Conservation (phyloP, 1,140 invertebrate species). For the Campoletis sonorensis region DNA sequence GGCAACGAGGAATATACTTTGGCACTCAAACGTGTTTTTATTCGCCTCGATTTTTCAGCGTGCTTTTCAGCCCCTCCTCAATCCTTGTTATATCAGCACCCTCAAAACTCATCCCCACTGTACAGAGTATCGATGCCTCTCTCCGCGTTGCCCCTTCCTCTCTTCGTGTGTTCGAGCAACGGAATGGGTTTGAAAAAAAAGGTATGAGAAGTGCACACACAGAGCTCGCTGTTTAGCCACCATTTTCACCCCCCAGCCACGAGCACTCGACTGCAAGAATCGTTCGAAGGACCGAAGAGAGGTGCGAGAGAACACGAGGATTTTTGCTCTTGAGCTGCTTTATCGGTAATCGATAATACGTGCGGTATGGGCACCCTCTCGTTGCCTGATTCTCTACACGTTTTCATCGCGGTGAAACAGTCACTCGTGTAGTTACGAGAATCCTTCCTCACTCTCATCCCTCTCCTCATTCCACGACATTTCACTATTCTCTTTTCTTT, state of each 20-base stretch:
- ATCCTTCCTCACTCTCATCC: background rate
- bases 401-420: slow-evolving; percentile 26
- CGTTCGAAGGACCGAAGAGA: slow-evolving; percentile 20
- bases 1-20: background rate
- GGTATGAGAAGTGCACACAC: slow-evolving; percentile 1
- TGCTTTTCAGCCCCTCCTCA: background rate
- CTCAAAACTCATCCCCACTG: background rate
- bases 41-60: slow-evolving; percentile 8
- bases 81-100: background rate
- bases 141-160: background rate
- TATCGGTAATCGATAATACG: slow-evolving; percentile 29
- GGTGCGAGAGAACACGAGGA: slow-evolving; percentile 20
- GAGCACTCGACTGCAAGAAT: slow-evolving; percentile 21
- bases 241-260: slow-evolving; percentile 3
- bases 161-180: background rate
- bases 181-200: no score
- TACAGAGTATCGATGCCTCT: slow-evolving; percentile 17
- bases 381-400: background rate
- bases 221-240: slow-evolving; percentile 9
- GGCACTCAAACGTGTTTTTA: slow-evolving; percentile 18
- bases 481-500: background rate
- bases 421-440: slow-evolving; percentile 34
- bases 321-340: slow-evolving; percentile 28
- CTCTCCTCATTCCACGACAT: background rate
- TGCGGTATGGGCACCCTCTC: slow-evolving; percentile 30